Percentiles rank a stretch among this genome's conserved stretches.
These are phyloP conservation scores for Cepaea hortensis DNA, from an alignment of 2,888 invertebrate genomes.

Conservation along the genomic window DNA sequence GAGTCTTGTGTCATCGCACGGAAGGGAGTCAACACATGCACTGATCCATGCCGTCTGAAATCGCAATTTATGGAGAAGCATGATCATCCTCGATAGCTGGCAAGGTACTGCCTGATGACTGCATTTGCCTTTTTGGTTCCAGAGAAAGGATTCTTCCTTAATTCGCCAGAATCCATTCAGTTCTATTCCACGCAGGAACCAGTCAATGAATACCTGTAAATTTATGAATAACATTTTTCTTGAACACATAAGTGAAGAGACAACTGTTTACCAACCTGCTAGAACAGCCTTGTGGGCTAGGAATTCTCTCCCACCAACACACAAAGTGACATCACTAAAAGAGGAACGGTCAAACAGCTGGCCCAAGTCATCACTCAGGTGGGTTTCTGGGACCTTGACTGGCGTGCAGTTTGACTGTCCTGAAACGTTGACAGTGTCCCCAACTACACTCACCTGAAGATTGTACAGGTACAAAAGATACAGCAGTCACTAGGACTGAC, in stretches of 20 bases:
- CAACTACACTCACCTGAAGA: constrained; percentile 91
- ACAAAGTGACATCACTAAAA: constrained; percentile 97
- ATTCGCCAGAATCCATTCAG: too few species aligned
- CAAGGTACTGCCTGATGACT: too few species aligned
- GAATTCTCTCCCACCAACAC: constrained; percentile 82
- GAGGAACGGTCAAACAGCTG: constrained; percentile 96
- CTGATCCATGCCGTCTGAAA: too few species aligned
- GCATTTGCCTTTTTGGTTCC: too few species aligned
- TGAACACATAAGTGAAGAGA: neutral
- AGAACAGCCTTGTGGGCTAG: constrained; percentile 97
- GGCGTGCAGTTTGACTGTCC: constrained; percentile 98
- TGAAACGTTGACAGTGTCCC: constrained; percentile 99
- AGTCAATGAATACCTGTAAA: too few species aligned
- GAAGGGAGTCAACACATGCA: too few species aligned
- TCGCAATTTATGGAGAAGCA: too few species aligned
- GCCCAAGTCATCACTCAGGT: constrained; percentile 92
- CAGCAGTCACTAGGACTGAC: neutral
- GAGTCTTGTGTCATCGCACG: too few species aligned
- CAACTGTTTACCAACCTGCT: constrained; percentile 82
- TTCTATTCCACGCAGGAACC: too few species aligned
- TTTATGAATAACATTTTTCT: too few species aligned
- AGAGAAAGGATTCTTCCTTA: too few species aligned
- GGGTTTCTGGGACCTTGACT: constrained; percentile 91
- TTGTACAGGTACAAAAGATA: neutral
- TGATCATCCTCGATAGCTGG: too few species aligned